These are phyloP conservation scores for Sylvicapra grimmia DNA, from an alignment of 2,113 vertebrate genomes.

Conservation along the genomic window DNA sequence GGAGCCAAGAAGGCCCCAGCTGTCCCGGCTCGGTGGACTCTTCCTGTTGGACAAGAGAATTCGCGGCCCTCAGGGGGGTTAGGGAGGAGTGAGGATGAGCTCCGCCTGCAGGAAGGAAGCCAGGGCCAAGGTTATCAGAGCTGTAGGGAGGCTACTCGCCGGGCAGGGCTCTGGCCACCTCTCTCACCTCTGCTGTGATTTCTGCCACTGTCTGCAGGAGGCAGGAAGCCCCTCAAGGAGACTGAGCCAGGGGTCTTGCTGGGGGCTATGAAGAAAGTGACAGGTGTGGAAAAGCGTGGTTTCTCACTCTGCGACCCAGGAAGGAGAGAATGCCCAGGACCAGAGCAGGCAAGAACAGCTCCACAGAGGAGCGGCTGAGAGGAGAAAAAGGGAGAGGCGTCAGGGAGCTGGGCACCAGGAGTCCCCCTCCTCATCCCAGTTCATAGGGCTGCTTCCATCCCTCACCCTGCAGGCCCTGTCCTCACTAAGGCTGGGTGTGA, in stretches of 20 bases:
- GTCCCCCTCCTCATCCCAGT: neutral
- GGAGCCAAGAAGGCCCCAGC: neutral
- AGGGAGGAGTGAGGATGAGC: neutral
- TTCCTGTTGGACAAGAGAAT: neutral
- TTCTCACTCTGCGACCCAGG: neutral
- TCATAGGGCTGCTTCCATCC: neutral
- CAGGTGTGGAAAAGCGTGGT: neutral
- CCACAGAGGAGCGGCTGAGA: neutral
- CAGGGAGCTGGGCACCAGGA: neutral
- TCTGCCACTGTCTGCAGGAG: neutral
- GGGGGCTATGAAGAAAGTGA: neutral
- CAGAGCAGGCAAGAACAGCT: neutral
- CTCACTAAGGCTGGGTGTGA: neutral
- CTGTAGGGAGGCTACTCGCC: rapidly evolving
- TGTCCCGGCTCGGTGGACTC: neutral
- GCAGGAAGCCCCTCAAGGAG: neutral
- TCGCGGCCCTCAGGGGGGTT: rapidly evolving
- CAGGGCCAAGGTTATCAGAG: neutral
- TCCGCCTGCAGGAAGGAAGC: neutral
- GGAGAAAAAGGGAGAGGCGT: neutral
- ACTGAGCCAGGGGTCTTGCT: neutral
- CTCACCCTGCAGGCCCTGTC: neutral
- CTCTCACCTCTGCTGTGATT: neutral
- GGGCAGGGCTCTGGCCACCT: neutral
- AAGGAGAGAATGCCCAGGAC: neutral